A percentile compares a stretch with the other conserved stretches of the same genome.
Conservation (phyloP, 2,888 invertebrate genomes). For the Gibbula magus region DNA sequence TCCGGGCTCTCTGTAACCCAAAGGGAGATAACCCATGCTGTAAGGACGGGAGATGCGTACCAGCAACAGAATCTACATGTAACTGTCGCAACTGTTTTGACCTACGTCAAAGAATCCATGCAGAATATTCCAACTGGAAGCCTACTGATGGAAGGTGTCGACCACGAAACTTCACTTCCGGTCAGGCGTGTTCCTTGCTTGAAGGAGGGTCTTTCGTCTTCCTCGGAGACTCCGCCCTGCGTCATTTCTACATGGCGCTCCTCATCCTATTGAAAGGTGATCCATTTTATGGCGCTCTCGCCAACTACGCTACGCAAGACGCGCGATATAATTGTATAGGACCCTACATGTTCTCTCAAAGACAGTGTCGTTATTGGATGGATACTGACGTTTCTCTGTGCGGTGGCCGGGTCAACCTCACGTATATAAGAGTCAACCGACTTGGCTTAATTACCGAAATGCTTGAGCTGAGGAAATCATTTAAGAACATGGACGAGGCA, state of each 20-base stretch:
- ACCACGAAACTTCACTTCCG: neutral
- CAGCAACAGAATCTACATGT: neutral
- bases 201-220: neutral
- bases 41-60: slow-evolving; percentile 16
- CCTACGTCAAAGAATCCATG: slow-evolving; percentile 26
- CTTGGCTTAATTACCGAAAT: too few relatives aligned
- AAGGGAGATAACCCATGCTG: slow-evolving; percentile 25
- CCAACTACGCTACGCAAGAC: too few relatives aligned
- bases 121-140: slow-evolving; percentile 27
- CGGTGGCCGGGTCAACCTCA: neutral
- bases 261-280: neutral
- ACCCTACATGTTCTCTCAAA: neutral
- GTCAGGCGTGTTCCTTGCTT: neutral
- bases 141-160: slow-evolving; percentile 22
- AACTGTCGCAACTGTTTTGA: slow-evolving; percentile 22
- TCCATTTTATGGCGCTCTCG: neutral
- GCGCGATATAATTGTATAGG: neutral
- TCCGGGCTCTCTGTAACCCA: slow-evolving; percentile 26
- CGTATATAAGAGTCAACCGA: neutral
- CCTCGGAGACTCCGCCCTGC: neutral
- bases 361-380: neutral
- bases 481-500: neutral
- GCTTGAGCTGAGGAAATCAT: too few relatives aligned
- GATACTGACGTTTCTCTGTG: neutral
- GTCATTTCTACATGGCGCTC: neutral